Base-by-base conservation (phyloP, 2,888 invertebrate species). In the Camponotus fellah region DNA sequence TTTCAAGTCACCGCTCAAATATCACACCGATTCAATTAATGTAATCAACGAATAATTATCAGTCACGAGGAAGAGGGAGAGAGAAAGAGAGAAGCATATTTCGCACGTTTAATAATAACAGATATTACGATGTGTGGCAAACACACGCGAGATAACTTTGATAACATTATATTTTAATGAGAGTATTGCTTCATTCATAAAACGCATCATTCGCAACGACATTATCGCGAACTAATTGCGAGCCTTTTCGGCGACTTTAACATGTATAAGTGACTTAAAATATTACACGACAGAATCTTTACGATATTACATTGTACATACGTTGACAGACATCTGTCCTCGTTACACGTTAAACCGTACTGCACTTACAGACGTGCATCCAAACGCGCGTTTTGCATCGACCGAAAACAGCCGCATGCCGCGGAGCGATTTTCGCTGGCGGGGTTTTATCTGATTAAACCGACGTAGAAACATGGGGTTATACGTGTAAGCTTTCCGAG, bases 381-480 rank as follows among this genome's bases (percentile, higher is more conserved):
- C 71, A 72, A 65, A 77, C 40, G 74, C 66, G 66, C 56, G 66
- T 66, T 64, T 37, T 32, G 76, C 80, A 49, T 49, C 62, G 69
- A 64, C 46, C 81, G 53, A 60, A 65, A 83, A 77, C 71, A 71
- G 72, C 69, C 71, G 71, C 83, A 62, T 77, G 83, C 77, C 80
- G 77, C 77, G 68, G 69, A 68, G 85, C 80, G 89, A 91, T 91
- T 91, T 92, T 92, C 88, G 88, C 88, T 86, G 86, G 88, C 79
- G 83, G 86, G 87, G 92, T 92, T 94, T 93, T 94, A 94, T 94
- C 94, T 94, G 94, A 94, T 94, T 94, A 94, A 94, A 94, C 92
- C 91, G 92, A 92, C 94, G 93, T 93, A 93, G 93, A 94, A 94
- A 94, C 93, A 94, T 90, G 93, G 94, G 93, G 94, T 94, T 94